phyloP scores from a whole-genome alignment of 2,888 invertebrate species.

The Bruchidius siliquastri region DNA sequence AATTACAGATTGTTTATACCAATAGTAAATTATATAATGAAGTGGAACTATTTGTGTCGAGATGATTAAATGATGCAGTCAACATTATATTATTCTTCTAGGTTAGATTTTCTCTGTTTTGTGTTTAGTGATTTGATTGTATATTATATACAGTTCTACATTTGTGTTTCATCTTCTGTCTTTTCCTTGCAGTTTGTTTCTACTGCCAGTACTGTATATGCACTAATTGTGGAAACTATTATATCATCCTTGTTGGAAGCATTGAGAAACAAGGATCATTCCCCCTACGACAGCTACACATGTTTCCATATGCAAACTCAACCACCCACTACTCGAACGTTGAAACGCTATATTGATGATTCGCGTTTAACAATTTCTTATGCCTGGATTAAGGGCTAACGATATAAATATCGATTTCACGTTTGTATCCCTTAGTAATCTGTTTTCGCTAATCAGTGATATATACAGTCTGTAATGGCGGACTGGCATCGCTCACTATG shows the following conservation, averaged over 20 bases:
- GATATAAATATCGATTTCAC: neutral
- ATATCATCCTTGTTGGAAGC: neutral
- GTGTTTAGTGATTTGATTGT: no score
- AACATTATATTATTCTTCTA: no score
- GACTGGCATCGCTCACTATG: neutral
- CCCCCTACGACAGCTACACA: neutral
- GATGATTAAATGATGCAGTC: no score
- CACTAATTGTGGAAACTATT: no score
- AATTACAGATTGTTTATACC: no score
- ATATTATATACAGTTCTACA: no score
- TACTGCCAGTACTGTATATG: no score
- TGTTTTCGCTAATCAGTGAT: neutral
- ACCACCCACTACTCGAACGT: neutral
- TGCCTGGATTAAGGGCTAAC: neutral
- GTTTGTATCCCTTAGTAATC: neutral
- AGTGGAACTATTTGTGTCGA: no score
- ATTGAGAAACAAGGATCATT: neutral
- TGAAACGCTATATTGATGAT: neutral
- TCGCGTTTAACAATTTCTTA: neutral
- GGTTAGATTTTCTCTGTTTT: no score
- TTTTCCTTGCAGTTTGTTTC: no score
- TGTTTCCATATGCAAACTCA: neutral
- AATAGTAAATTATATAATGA: no score
- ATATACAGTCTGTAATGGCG: neutral
- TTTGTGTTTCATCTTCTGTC: no score